Evolutionary conservation across 30 jellyfish, hydroid and myxozoan genomes (phyloP).

Genomic region (Cassiopea xamachana): DNA sequence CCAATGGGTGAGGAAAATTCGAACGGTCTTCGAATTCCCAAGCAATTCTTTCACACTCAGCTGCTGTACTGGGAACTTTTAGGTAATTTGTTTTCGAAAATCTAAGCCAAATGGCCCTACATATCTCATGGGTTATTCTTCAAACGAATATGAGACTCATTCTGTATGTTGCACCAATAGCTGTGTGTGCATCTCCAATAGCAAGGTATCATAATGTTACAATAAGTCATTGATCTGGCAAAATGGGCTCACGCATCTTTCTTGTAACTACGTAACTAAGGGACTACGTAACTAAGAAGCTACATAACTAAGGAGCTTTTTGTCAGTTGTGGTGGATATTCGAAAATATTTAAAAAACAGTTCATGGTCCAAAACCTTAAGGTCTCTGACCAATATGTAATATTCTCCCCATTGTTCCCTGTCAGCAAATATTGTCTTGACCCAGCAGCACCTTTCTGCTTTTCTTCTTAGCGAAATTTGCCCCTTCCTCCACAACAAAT

Average conservation of each 20-base stretch:
- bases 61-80: slow-evolving; percentile 17
- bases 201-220: slow-evolving; percentile 10
- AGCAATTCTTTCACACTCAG: slow-evolving; percentile 44
- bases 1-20: slow-evolving; percentile 62
- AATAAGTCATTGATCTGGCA: slow-evolving; percentile 3
- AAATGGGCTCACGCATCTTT: slow-evolving; percentile 20
- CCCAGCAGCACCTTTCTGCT: slow-evolving; percentile 34
- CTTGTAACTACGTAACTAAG: background rate
- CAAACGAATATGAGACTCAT: slow-evolving; percentile 50
- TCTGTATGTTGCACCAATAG: slow-evolving; percentile 61
- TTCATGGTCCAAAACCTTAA: slow-evolving; percentile 16
- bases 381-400: slow-evolving; percentile 24
- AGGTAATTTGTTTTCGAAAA: slow-evolving; percentile 20
- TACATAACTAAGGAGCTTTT: background rate
- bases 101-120: slow-evolving; percentile 47
- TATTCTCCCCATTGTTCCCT: slow-evolving; percentile 24
- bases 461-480: slow-evolving; percentile 3
- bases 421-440: slow-evolving; percentile 8
- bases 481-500: background rate
- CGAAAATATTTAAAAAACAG: slow-evolving; percentile 30
- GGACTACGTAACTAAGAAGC: background rate
- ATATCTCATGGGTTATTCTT: slow-evolving; percentile 35
- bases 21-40: slow-evolving; percentile 29
- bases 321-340: slow-evolving; percentile 13
- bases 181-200: slow-evolving; percentile 23